Base-by-base conservation (phyloP, 2,888 invertebrate species). In the Drosophila nr. fundita region DNA sequence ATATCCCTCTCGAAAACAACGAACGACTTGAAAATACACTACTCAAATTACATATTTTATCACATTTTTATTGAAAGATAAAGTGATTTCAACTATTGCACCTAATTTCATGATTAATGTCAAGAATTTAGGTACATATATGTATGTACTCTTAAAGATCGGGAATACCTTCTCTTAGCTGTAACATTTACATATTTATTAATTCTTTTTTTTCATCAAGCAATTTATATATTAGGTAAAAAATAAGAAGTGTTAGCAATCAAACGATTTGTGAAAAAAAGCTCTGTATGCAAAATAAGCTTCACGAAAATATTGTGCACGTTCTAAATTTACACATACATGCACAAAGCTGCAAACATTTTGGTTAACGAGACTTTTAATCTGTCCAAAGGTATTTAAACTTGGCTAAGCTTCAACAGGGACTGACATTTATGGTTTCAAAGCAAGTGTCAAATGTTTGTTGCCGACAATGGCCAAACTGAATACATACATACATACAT, bases 341-440 rank as follows among this genome's bases (percentile, higher is more conserved):
- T n/a, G 58, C 27, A 66, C 30, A 50, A 71, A 54, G 66, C 76
- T 80, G 70, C 72, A 80, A 89, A 73, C 85, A 87, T 80, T 88
- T 90, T 78, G 87, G 89, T 90, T 88, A 90, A 87, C 82, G 78
- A 85, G 85, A 91, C 91, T 92, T 92, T 91, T 91, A 92, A 91
- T 86, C 91, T 91, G 92, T 91, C 91, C 79, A 86, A 88, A 92
- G 91, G 91, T 92, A 91, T 91, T 91, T 92, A 90, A 91, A 91
- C 86, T 91, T 82, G 80, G 80, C 90, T 87, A 87, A 91, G 89
- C 89, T 89, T 91, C 86, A 92, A 91, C 88, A 85, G 86, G 82
- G 85, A 89, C 90, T 91, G 91, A 91, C 91, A 91, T 87, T 91
- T 91, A 91, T 91, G 92, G 90, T 90, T 89, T 89, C 80, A 80